Evolutionary conservation across 2,888 invertebrate species (phyloP).

Genomic region (Callinectes sapidus): DNA sequence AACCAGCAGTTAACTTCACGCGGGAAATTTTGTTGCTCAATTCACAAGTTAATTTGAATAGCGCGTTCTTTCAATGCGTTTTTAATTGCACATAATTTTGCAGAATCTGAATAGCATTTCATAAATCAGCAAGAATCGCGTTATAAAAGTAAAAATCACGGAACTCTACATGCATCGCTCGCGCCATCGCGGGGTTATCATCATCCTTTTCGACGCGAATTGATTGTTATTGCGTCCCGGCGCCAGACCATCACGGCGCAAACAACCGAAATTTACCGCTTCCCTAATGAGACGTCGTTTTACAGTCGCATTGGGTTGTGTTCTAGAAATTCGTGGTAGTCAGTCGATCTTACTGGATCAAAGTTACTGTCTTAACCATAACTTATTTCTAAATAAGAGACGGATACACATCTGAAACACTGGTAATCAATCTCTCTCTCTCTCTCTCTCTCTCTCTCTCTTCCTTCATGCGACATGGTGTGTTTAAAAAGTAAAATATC

Average conservation of each 20-base stretch:
- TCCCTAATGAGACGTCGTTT: neutral
- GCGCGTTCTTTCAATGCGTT: neutral
- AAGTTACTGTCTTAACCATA: neutral
- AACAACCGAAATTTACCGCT: neutral
- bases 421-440: too few relatives aligned
- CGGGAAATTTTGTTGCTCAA: neutral
- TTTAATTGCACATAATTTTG: neutral
- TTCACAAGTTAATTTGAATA: neutral
- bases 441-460: too few relatives aligned
- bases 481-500: too few relatives aligned
- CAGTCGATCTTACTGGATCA: neutral
- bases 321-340: neutral
- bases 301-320: neutral
- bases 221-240: neutral
- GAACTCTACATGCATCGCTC: neutral
- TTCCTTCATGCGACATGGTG: too few relatives aligned
- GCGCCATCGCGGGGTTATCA: neutral
- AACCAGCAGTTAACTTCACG: neutral
- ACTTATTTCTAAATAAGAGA: neutral
- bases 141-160: neutral
- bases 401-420: too few relatives aligned
- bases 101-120: neutral
- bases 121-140: neutral
- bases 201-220: neutral
- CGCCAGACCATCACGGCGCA: neutral